These are phyloP conservation scores for Calcarius lapponicus DNA, from an alignment of 2,797 vertebrate species.

Conservation along the genomic window DNA sequence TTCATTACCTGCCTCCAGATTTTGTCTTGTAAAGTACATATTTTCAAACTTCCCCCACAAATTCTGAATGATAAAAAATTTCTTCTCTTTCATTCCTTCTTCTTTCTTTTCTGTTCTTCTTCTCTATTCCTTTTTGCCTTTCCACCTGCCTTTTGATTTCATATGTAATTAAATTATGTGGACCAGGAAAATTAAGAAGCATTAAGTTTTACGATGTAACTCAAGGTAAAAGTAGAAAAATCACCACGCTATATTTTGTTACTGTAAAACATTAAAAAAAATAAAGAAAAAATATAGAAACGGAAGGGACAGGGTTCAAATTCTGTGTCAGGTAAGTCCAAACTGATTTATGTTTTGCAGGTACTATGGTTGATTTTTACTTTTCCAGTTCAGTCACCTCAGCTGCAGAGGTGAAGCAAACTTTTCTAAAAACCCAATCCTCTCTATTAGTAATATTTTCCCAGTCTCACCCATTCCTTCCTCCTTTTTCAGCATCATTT, in stretches of 20 bases:
- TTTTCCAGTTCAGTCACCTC: background rate
- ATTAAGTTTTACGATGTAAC: background rate
- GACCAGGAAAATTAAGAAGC: background rate
- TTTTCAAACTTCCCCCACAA: background rate
- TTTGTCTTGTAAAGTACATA: background rate
- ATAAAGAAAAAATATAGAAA: background rate
- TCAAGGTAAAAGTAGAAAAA: background rate
- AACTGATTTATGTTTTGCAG: background rate
- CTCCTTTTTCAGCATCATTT: background rate
- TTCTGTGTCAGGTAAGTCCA: background rate
- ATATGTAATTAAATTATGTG: background rate
- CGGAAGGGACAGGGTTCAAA: background rate
- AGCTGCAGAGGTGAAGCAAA: background rate
- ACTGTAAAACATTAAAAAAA: background rate
- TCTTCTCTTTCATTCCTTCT: background rate
- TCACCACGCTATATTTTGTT: background rate
- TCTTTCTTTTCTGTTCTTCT: background rate
- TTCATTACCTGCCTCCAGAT: background rate
- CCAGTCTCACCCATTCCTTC: background rate
- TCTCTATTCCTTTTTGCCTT: background rate
- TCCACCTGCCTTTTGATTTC: background rate
- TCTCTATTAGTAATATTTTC: background rate
- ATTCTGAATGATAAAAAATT: background rate
- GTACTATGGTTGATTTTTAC: background rate
- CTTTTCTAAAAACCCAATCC: background rate